phyloP scores from a whole-genome alignment of 2,113 vertebrate genomes.

The Poicephalus meyeri region DNA sequence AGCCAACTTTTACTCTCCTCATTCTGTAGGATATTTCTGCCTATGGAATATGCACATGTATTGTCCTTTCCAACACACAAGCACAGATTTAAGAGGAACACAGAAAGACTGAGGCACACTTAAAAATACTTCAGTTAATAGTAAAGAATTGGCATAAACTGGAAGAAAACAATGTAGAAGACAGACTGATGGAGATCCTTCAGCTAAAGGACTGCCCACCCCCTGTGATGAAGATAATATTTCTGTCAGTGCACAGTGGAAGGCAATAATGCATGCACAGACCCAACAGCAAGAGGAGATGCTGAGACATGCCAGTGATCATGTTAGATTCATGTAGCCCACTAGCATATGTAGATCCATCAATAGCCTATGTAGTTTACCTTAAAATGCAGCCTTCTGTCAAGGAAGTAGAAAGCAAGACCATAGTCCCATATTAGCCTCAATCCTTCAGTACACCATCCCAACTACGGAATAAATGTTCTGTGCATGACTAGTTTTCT shows the following conservation, averaged over 20 bases:
- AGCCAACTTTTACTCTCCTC: background rate
- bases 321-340: background rate
- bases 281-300: background rate
- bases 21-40: background rate
- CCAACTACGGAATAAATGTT: background rate
- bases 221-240: background rate
- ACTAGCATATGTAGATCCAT: accelerated
- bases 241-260: background rate
- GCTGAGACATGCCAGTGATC: background rate
- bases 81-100: background rate
- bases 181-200: background rate
- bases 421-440: background rate
- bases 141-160: background rate
- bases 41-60: background rate
- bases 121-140: background rate
- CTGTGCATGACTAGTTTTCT: background rate
- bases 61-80: background rate
- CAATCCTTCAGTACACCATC: background rate
- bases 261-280: background rate
- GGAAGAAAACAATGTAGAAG: background rate
- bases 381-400: background rate
- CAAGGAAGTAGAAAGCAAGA: background rate
- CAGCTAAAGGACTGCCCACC: background rate
- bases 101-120: background rate
- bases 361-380: background rate